Evolutionary conservation across 2,113 vertebrate genomes (phyloP).

Genomic region (Holacanthus passer): DNA sequence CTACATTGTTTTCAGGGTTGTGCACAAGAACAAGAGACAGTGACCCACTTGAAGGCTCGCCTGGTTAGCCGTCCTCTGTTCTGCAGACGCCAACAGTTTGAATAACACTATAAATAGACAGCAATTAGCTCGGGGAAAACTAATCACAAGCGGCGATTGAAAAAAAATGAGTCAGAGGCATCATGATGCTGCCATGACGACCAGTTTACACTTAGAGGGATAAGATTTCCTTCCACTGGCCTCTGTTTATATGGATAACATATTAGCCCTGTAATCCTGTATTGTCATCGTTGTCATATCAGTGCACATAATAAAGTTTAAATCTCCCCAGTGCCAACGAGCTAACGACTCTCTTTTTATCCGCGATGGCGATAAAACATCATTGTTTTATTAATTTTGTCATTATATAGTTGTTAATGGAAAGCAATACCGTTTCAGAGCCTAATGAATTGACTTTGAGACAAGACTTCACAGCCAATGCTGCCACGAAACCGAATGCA

Average conservation of each 20-base stretch:
- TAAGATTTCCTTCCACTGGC: background rate
- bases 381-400: conserved; percentile 46
- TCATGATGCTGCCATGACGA: background rate
- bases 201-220: background rate
- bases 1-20: conserved; percentile 48
- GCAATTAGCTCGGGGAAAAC: background rate
- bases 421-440: conserved; percentile 22
- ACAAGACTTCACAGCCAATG: conserved; percentile 8
- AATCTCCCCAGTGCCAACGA: conserved; percentile 18
- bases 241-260: conserved; percentile 31
- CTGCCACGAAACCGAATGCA: conserved; percentile 24
- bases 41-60: conserved; percentile 46
- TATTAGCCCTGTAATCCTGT: conserved; percentile 25
- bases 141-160: conserved; percentile 5
- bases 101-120: conserved; percentile 50
- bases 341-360: conserved; percentile 7
- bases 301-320: conserved; percentile 21
- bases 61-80: conserved; percentile 40
- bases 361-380: conserved; percentile 17
- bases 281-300: conserved; percentile 8
- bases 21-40: conserved; percentile 42
- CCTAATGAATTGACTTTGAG: conserved; percentile 40
- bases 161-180: conserved; percentile 21
- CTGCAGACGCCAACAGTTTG: conserved; percentile 21
- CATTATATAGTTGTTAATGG: conserved; percentile 48